Conservation (phyloP, 2,797 vertebrate genomes). For the Characodon lateralis region DNA sequence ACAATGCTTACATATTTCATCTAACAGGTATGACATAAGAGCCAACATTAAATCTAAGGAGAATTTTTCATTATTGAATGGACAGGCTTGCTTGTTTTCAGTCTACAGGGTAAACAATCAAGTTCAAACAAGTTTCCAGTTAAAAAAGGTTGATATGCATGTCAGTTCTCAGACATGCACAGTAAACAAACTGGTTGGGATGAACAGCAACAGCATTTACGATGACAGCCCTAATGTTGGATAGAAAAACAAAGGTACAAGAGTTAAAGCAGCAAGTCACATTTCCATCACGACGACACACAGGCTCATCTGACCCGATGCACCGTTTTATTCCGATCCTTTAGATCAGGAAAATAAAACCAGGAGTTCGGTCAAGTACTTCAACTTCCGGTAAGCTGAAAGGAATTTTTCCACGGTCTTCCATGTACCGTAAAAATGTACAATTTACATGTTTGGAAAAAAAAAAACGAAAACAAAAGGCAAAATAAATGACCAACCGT, state of each 20-base stretch:
- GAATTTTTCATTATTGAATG: constrained; percentile 16
- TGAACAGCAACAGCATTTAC: constrained; percentile 64
- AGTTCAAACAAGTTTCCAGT: constrained; percentile 31
- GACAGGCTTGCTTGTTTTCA: constrained; percentile 33
- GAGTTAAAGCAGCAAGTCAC: constrained; percentile 80
- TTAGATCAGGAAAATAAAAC: constrained; percentile 64
- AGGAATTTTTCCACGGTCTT: constrained; percentile 55
- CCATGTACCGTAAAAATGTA: constrained; percentile 74
- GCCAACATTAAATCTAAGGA: constrained; percentile 16
- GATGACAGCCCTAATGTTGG: constrained; percentile 73
- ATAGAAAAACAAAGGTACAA: constrained; percentile 71
- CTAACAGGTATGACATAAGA: constrained; percentile 16
- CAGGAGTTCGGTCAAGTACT: constrained; percentile 72
- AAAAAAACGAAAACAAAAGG: constrained; percentile 47
- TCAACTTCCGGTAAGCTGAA: constrained; percentile 69
- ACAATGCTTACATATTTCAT: neutral
- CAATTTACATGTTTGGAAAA: constrained; percentile 73
- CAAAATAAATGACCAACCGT: constrained; percentile 62
- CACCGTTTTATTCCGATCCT: constrained; percentile 67
- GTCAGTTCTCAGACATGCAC: constrained; percentile 41
- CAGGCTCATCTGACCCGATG: constrained; percentile 67
- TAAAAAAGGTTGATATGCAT: constrained; percentile 31
- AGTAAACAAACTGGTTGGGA: constrained; percentile 38
- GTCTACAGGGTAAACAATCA: constrained; percentile 28
- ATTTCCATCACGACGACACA: constrained; percentile 77